Conservation (phyloP, 2,888 invertebrate genomes). For the Odontocerum albicorne region DNA sequence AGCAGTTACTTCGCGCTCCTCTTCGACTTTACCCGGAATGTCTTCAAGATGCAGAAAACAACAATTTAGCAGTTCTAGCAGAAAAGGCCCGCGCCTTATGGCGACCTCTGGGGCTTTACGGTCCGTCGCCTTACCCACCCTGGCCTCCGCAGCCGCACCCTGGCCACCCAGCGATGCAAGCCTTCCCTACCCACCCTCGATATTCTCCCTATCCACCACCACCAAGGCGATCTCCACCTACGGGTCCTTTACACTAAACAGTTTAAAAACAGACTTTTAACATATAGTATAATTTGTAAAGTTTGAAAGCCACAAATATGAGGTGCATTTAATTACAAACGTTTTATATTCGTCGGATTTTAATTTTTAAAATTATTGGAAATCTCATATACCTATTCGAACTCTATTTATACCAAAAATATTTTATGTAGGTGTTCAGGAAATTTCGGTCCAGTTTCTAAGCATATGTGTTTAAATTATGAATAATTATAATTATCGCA, state of each 20-base stretch:
- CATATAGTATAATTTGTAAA: background rate
- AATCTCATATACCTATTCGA: no score
- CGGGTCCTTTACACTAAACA: constrained; percentile 24
- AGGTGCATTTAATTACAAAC: no score
- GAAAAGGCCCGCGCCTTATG: constrained; percentile 57
- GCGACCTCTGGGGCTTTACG: constrained; percentile 53
- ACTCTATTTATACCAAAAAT: no score
- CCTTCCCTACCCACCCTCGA: constrained; percentile 60
- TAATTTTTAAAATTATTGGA: no score
- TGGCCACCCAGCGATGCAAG: constrained; percentile 77
- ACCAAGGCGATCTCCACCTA: constrained; percentile 39
- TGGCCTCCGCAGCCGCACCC: constrained; percentile 77
- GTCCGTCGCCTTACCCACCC: constrained; percentile 49
- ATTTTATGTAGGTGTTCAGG: no score
- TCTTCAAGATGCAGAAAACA: constrained; percentile 56
- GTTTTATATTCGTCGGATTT: no score
- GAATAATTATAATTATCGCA: no score
- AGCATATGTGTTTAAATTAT: no score
- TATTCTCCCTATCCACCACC: constrained; percentile 65
- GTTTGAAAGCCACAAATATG: background rate
- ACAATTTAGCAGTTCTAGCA: constrained; percentile 56
- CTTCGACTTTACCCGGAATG: constrained; percentile 65
- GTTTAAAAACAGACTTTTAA: background rate
- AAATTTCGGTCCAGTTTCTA: no score
- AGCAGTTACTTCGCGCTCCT: constrained; percentile 69